A percentile compares a stretch with the other conserved stretches of the same genome.
These are phyloP conservation scores for Pseudopodoces humilis DNA, from an alignment of 2,113 vertebrate species.

Conservation along the genomic window DNA sequence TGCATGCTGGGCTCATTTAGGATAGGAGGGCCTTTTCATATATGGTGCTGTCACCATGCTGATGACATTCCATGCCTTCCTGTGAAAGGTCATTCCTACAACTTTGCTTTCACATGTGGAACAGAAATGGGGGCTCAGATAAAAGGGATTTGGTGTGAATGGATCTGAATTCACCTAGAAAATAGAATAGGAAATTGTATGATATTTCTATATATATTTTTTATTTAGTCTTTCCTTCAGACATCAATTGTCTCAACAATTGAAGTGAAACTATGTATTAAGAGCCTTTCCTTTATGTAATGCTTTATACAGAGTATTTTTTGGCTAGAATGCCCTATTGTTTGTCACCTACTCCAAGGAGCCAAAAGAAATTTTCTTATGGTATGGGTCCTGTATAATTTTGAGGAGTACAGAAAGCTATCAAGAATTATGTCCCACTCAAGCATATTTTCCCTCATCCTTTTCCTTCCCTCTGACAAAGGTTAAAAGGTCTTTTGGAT, in stretches of 20 bases:
- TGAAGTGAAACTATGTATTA: background rate
- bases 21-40: background rate
- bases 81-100: background rate
- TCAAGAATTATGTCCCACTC: background rate
- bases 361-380: background rate
- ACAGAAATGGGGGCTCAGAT: background rate
- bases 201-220: background rate
- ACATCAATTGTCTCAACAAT: background rate
- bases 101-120: background rate
- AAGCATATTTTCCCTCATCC: background rate
- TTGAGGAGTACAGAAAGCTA: background rate
- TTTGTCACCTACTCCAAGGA: background rate
- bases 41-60: accelerated
- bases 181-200: background rate
- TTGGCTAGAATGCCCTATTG: background rate
- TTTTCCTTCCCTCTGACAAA: conserved; percentile 42
- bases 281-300: background rate
- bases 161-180: background rate
- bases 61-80: background rate
- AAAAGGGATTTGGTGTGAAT: background rate
- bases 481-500: conserved; percentile 87
- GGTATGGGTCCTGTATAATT: accelerated
- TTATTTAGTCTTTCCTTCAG: background rate
- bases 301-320: background rate
- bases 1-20: background rate